Evolutionary conservation across 2,113 vertebrate genomes (phyloP).

Genomic region (Grus americana): DNA sequence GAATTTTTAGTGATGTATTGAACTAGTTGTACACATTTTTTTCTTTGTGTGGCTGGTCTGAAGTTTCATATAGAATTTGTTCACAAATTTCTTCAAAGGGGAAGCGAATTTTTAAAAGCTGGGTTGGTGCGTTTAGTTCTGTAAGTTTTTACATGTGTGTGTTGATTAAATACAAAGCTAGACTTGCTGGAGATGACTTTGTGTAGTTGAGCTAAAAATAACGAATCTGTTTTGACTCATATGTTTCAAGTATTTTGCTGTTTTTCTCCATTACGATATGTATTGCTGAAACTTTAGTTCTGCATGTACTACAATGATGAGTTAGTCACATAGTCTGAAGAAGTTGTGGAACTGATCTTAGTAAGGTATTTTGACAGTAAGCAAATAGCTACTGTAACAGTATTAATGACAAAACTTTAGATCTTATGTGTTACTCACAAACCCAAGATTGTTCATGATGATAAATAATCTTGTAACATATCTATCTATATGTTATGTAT

Average conservation of each 20-base stretch:
- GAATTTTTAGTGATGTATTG: neutral
- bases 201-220: neutral
- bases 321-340: neutral
- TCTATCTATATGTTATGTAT: neutral
- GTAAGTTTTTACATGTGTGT: neutral
- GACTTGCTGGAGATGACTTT: neutral
- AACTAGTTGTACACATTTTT: neutral
- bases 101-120: neutral
- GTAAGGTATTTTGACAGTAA: neutral
- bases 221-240: neutral
- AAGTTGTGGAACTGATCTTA: neutral
- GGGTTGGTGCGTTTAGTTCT: neutral
- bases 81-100: neutral
- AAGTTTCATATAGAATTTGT: neutral
- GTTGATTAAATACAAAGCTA: neutral
- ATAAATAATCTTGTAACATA: neutral
- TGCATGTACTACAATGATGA: neutral
- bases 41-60: neutral
- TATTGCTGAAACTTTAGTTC: neutral
- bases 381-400: neutral
- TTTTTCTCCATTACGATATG: neutral
- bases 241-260: neutral
- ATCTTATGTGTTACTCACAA: neutral
- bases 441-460: neutral
- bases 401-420: neutral